Evolutionary conservation across 2,113 vertebrate genomes (phyloP).

Genomic region (Malaclemys terrapin): DNA sequence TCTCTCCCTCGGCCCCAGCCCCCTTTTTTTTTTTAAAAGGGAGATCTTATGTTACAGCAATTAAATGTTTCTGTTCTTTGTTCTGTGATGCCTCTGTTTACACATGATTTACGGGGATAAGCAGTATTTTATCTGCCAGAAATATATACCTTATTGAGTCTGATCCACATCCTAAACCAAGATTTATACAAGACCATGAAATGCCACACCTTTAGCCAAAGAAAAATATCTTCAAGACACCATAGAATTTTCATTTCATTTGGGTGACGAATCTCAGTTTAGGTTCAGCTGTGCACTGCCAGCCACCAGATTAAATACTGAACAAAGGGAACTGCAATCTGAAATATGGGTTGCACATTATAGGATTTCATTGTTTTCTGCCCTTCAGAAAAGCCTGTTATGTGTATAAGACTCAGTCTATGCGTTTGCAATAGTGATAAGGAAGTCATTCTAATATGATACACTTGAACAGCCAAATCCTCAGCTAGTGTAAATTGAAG

Average conservation of each 20-base stretch:
- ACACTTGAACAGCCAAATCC: background rate
- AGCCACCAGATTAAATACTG: background rate
- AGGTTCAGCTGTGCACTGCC: no score
- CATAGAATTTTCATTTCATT: background rate
- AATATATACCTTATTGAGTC: conserved; percentile 35
- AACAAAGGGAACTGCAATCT: background rate
- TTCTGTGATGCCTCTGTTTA: conserved; percentile 31
- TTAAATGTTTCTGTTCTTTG: conserved; percentile 61
- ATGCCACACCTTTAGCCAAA: conserved; percentile 49
- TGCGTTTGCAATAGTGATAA: background rate
- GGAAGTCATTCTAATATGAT: no score
- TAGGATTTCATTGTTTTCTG: background rate
- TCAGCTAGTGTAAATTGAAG: background rate
- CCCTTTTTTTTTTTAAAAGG: conserved; percentile 34
- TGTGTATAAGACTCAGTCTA: background rate
- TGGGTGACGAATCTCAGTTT: background rate
- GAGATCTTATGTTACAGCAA: conserved; percentile 23
- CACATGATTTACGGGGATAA: conserved; percentile 28
- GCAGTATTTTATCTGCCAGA: conserved; percentile 36
- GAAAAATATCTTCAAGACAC: background rate
- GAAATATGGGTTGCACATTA: background rate
- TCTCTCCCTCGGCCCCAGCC: background rate
- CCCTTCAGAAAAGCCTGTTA: background rate
- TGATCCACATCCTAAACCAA: conserved; percentile 14
- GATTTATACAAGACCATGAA: conserved; percentile 50